Conservation (phyloP, 1,140 invertebrate species). For the Myzus persicae region DNA sequence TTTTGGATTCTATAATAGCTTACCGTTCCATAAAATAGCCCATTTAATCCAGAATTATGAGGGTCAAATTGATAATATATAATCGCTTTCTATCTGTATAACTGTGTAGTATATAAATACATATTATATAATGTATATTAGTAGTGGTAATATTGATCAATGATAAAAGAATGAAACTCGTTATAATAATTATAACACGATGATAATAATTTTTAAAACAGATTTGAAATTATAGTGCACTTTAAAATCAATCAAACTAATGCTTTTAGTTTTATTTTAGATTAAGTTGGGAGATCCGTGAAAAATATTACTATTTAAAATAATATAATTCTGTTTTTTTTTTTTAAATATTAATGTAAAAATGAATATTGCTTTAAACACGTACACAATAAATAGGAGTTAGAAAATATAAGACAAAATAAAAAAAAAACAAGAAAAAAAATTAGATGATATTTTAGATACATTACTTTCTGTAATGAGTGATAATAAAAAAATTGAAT, state of each 20-base stretch:
- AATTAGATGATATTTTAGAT: background rate
- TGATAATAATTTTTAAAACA: background rate
- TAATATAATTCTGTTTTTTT: background rate
- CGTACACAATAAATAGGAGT: background rate
- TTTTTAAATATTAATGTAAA: background rate
- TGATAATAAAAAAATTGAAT: background rate
- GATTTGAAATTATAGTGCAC: background rate
- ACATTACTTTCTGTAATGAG: background rate
- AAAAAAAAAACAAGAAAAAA: background rate
- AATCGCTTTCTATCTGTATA: background rate
- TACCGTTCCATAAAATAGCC: background rate
- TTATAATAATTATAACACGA: background rate
- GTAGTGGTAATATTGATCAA: background rate
- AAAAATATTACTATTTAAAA: background rate
- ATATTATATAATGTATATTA: background rate
- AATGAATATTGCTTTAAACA: background rate
- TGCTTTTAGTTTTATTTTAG: background rate
- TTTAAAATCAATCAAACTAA: background rate
- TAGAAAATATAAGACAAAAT: background rate
- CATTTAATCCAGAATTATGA: background rate
- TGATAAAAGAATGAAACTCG: background rate
- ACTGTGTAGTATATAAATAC: background rate
- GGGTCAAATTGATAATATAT: background rate
- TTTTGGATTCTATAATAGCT: conserved; percentile 8
- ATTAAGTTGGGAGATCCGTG: background rate